Evolutionary conservation across 2,888 invertebrate genomes (phyloP), one percentile per base, ranked within the genome.

Genomic region (Nemotelus pantherinus): DNA sequence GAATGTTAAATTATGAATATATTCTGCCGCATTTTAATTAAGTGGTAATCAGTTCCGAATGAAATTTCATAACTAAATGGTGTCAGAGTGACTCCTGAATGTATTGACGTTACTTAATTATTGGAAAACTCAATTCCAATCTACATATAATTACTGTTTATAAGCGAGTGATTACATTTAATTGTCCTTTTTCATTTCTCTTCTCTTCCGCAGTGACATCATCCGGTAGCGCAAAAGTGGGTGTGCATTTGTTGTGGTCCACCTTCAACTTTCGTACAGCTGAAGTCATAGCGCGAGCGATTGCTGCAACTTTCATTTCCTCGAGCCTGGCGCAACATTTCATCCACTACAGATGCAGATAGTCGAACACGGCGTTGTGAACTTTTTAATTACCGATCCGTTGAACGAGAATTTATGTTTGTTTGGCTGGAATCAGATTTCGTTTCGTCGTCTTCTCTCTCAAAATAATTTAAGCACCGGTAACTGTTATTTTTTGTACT

Each of bases 341-440:
- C 9, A 71, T 57, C 55, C 57, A 55, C 9, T 10, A 41, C 43
- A 55, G 43, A 9, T 55, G 55, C 70, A 71, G 70, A 71, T 71
- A 71, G 70, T 71, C 43, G n/a, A 65, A 44, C 10, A 65, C 65
- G 45, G 45, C 44, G 65, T 65, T 65, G 45, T 2, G 10, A 3
- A 10, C 4, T 45, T 65, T 45, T 65, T 44, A 44, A 65, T 45
- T 65, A 65, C 10, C n/a, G 3, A 65, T 65, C 45, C 10, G 45
- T 65, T n/a, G 5, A 47, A 65, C 7, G 45, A 10, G 44, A 7
- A 10, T 45, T 65, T 65, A 9, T 65, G 10, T 45, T 45, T 65
- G 41, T n/a, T 45, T 65, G 6, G 45, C 44, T 7, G 41, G n/a
- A 45, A 47, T 65, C n/a, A 45, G 10, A 65, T 65, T 60, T 60